Conservation (phyloP, 2,797 vertebrate genomes). For the Phrynocephalus forsythii region DNA sequence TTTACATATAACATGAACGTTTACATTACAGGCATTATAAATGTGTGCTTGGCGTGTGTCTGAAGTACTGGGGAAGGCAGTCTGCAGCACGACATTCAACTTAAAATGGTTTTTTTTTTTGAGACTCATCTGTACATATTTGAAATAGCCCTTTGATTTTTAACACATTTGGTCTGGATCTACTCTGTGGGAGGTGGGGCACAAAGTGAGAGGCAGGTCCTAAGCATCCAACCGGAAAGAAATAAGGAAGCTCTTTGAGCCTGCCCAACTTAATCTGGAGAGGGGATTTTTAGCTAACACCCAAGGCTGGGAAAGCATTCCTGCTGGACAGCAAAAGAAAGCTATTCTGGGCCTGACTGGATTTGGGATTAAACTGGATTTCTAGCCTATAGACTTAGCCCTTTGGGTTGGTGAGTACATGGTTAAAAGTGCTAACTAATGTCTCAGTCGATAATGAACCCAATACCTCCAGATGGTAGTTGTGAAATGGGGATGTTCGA, state of each 20-base stretch:
- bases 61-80: neutral
- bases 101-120: neutral
- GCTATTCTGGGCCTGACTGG: neutral
- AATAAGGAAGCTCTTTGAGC: constrained; percentile 44
- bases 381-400: constrained; percentile 27
- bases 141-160: constrained; percentile 46
- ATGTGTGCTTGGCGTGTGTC: neutral
- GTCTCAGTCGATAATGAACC: neutral
- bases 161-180: neutral
- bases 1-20: neutral
- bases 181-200: constrained; percentile 67
- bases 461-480: neutral
- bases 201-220: constrained; percentile 57
- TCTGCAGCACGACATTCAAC: neutral
- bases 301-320: constrained; percentile 14
- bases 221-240: constrained; percentile 5
- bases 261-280: constrained; percentile 20
- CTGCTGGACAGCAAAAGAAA: constrained; percentile 20
- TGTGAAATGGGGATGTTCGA: too few species aligned
- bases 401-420: neutral
- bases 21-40: neutral
- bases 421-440: too few species aligned
- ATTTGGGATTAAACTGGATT: neutral
- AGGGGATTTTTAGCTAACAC: neutral
- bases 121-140: neutral